phyloP scores from a whole-genome alignment of 2,888 invertebrate genomes.

The Mesorhabditis spiculigera region DNA sequence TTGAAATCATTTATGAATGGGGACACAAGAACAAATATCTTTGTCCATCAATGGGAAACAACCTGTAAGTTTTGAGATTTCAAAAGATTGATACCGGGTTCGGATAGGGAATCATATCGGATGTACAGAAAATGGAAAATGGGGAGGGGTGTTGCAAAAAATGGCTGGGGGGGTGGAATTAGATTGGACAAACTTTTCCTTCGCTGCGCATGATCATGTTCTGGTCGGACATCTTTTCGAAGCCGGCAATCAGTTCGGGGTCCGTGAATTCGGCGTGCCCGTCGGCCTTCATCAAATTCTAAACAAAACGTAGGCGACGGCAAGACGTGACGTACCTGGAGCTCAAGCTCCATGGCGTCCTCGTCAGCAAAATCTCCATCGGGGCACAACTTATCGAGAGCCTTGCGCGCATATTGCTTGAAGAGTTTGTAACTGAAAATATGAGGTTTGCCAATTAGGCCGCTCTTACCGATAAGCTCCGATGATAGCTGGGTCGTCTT shows the following conservation, averaged over 20 bases:
- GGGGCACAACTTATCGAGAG: conserved; percentile 42
- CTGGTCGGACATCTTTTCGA: conserved; percentile 46
- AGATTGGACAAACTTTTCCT: conserved; percentile 42
- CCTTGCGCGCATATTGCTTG: conserved; percentile 44
- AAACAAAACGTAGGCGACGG: not conserved
- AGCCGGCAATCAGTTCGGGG: conserved; percentile 46
- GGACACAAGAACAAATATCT: too few relatives aligned
- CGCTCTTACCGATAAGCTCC: conserved; percentile 39
- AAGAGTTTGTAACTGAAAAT: conserved; percentile 40
- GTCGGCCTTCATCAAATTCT: conserved; percentile 19
- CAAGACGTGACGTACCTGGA: not conserved
- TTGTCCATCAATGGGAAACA: too few relatives aligned
- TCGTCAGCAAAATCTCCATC: conserved; percentile 37
- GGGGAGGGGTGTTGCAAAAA: not conserved
- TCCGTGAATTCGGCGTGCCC: conserved; percentile 39
- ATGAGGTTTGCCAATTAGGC: not conserved
- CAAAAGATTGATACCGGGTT: too few relatives aligned
- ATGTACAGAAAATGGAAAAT: conserved; percentile 3
- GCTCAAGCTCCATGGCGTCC: conserved; percentile 18
- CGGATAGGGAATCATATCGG: not conserved
- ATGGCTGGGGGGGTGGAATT: conserved; percentile 12
- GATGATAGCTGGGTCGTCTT: conserved; percentile 36
- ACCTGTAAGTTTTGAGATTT: too few relatives aligned
- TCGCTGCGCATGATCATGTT: conserved; percentile 50
- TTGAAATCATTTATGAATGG: too few relatives aligned